Evolutionary conservation across 2,888 invertebrate genomes (phyloP), one percentile per base, ranked within the genome.

Genomic region (Tetrapedia diversipes): DNA sequence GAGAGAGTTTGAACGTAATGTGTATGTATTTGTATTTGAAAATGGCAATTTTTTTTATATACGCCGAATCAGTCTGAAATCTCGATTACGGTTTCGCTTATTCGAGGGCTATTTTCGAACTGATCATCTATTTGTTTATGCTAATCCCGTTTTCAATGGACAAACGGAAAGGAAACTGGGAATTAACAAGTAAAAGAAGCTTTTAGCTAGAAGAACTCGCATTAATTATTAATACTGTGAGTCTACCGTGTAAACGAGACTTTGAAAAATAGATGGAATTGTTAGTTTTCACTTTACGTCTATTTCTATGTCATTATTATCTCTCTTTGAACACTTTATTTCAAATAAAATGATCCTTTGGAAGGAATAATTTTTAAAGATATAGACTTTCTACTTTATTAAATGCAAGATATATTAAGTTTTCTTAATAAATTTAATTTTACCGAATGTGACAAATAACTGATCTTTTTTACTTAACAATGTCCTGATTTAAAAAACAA

Each of bases 131-230:
- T 76, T 77, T 77, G 77, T 53, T 34, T 77, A 77, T 77, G 77
- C 7, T 77, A 77, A 77, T 77, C 10, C 10, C 3, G 29, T 68
- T 49, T 45, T 68, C 34, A 68, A 19, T 34, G 43, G 41, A 22
- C 59, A 53, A 47, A 53, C 57, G 39, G 57, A 39, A 32, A 43
- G 61, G 49, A 61, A 47, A 22, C 49, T 11, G 32, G 16, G 64
- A 69, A 77, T 77, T 77, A 77, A 69, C 77, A 77, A 77, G 77
- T 77, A 77, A 77, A 77, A 77, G 70, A 64, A 77, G 70, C 77
- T 77, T 76, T 77, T 68, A 76, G 68, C 63, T 63, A 41, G 51
- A 67, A 59, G 45, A 63, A 29, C 22, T 32, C 45, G 64, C 77
- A 77, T 77, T 77, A 68, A 77, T 77, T 69, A 77, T 77, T 63